phyloP scores from a whole-genome alignment of 2,888 invertebrate species.

The Coelopa pilipes region DNA sequence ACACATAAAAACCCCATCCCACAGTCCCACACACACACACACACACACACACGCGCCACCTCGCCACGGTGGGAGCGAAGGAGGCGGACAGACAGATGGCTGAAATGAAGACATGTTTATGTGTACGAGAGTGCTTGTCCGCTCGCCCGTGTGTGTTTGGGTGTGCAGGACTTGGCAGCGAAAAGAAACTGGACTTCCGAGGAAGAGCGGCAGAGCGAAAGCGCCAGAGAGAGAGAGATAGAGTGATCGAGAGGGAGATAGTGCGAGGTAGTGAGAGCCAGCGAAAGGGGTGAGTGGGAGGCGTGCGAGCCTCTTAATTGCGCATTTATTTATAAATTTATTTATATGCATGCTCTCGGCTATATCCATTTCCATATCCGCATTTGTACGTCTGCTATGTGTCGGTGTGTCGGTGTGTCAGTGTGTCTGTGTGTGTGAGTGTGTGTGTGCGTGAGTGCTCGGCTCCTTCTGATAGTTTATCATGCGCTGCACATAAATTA shows the following conservation, averaged over 20 bases:
- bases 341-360: not conserved
- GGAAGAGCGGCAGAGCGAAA: too few species aligned
- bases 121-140: not conserved
- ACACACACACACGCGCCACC: not conserved
- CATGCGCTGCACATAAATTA: slow-evolving; percentile 16
- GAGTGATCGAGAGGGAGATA: too few species aligned
- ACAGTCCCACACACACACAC: slow-evolving; percentile 25
- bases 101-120: slow-evolving; percentile 11
- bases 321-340: slow-evolving; percentile 57
- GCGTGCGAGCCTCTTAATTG: slow-evolving; percentile 54
- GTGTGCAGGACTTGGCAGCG: not conserved
- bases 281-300: not conserved
- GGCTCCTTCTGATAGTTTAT: slow-evolving; percentile 1
- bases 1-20: slow-evolving; percentile 22
- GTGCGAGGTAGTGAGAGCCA: too few species aligned
- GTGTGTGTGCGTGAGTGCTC: not conserved
- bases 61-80: not conserved
- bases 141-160: not conserved
- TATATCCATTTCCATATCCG: not conserved
- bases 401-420: not conserved
- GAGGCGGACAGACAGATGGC: not conserved
- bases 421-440: not conserved
- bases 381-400: not conserved
- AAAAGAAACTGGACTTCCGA: too few species aligned
- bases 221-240: too few species aligned